Percentiles rank a stretch among this genome's conserved stretches.
phyloP scores from a whole-genome alignment of 2,113 vertebrate species.

The Sterna hirundo region DNA sequence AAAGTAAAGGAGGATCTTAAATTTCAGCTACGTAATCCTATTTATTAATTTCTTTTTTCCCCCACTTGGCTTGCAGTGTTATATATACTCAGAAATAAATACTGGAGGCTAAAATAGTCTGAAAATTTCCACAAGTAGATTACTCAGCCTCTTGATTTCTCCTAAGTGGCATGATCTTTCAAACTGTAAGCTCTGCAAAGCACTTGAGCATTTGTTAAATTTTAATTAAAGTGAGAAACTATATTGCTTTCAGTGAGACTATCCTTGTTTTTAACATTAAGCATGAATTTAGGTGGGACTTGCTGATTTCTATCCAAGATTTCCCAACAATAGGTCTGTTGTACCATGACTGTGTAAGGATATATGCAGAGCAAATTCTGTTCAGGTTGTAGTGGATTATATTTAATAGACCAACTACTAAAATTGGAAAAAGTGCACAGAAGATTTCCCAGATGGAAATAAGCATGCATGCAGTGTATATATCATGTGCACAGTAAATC shows the following conservation, averaged over 20 bases:
- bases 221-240: neutral
- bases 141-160: neutral
- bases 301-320: neutral
- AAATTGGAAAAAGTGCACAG: conserved; percentile 36
- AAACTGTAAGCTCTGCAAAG: neutral
- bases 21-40: neutral
- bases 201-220: neutral
- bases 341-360: neutral
- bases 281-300: neutral
- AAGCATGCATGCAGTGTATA: conserved; percentile 18
- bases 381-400: neutral
- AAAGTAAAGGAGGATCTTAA: neutral
- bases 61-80: neutral
- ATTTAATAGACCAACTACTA: conserved; percentile 10
- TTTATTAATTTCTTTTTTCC: neutral
- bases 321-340: neutral
- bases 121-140: neutral
- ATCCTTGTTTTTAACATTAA: neutral
- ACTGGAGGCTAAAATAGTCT: neutral
- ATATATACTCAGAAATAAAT: neutral
- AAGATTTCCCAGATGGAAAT: conserved; percentile 63
- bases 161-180: neutral
- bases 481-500: conserved; percentile 38
- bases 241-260: neutral
- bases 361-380: neutral